These are phyloP conservation scores for Molothrus aeneus DNA, from an alignment of 2,797 vertebrate species.

Conservation along the genomic window DNA sequence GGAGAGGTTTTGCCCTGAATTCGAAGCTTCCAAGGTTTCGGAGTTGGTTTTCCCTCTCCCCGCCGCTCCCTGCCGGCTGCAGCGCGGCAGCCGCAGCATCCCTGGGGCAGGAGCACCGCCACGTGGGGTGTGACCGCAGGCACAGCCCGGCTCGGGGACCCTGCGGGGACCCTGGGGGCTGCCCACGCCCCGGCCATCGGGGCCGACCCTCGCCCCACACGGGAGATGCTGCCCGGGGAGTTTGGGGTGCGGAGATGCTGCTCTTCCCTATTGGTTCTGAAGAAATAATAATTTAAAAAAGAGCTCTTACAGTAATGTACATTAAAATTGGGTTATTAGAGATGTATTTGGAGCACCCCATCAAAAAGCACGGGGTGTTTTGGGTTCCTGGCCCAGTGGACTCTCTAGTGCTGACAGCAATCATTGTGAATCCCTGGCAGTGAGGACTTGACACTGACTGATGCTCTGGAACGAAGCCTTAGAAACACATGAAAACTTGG, in stretches of 20 bases:
- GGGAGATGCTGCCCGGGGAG: not conserved
- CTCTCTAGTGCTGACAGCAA: not conserved
- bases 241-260: fast-evolving
- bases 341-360: fast-evolving
- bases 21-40: fast-evolving
- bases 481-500: not conserved
- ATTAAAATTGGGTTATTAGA: fast-evolving
- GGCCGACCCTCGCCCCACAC: fast-evolving
- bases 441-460: fast-evolving
- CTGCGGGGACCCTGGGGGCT: not conserved
- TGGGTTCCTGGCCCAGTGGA: not conserved
- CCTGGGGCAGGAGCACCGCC: constrained; percentile 58
- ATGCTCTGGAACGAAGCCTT: not conserved
- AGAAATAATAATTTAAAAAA: fast-evolving
- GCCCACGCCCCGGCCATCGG: not conserved
- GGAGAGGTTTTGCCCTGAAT: fast-evolving
- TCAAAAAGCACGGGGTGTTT: not conserved
- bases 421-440: fast-evolving
- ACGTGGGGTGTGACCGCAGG: constrained; percentile 31
- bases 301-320: not conserved
- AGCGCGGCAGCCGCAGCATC: not conserved
- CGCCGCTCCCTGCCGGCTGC: not conserved
- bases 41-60: not conserved
- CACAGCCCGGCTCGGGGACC: not conserved
- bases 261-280: not conserved